Evolutionary conservation across 2,113 vertebrate genomes (phyloP).

Genomic region (Oncorhynchus mykiss): DNA sequence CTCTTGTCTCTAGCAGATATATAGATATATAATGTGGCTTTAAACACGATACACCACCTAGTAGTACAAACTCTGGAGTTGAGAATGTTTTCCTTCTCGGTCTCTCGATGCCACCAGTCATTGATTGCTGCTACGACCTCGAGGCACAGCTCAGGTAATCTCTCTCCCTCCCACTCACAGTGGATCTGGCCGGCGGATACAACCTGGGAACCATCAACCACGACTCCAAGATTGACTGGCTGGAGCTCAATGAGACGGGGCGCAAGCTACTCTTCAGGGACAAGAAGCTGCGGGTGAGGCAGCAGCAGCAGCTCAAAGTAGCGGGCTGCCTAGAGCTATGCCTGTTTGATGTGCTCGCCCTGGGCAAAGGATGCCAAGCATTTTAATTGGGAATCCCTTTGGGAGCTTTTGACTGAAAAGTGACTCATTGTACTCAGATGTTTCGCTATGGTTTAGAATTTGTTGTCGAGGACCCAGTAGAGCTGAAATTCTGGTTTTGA

Average conservation of each 20-base stretch:
- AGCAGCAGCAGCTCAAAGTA: not conserved
- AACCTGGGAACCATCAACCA: conserved; percentile 86
- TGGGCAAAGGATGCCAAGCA: conserved; percentile 35
- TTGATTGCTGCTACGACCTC: not conserved
- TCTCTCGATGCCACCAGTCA: not conserved
- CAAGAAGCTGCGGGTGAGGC: conserved; percentile 89
- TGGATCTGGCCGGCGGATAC: conserved; percentile 85
- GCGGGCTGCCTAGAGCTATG: not conserved
- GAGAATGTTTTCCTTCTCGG: too few relatives aligned
- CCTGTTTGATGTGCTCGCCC: conserved; percentile 32
- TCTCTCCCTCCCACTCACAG: conserved; percentile 57
- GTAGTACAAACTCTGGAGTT: too few relatives aligned
- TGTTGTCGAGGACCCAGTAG: too few relatives aligned
- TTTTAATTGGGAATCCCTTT: conserved; percentile 45
- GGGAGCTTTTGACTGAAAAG: conserved; percentile 20
- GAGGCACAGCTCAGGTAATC: not conserved
- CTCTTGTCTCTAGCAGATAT: not conserved
- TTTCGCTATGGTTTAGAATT: too few relatives aligned
- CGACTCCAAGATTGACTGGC: conserved; percentile 91
- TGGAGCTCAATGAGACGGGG: conserved; percentile 96
- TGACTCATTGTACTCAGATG: not conserved
- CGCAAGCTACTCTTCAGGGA: conserved; percentile 95
- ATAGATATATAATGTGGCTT: not conserved
- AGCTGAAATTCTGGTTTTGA: not conserved
- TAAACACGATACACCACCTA: not conserved